These are phyloP conservation scores for Argynnis bischoffii DNA, from an alignment of 2,888 invertebrate genomes.

Conservation along the genomic window DNA sequence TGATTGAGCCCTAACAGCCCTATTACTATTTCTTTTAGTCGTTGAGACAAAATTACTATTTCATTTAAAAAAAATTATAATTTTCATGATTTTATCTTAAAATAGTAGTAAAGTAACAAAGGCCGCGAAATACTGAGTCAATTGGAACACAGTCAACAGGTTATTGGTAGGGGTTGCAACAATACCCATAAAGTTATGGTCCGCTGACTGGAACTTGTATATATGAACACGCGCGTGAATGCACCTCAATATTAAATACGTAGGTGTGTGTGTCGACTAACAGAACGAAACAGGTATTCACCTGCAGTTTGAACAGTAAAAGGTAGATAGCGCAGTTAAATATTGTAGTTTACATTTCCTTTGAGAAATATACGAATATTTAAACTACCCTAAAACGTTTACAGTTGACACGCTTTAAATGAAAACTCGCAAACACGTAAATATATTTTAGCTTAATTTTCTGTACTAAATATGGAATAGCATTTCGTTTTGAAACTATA, in stretches of 20 bases:
- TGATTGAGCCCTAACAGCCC: too few relatives aligned
- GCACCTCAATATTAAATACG: constrained; percentile 34
- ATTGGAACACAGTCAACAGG: constrained; percentile 40
- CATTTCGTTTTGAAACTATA: neutral
- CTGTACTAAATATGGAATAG: neutral
- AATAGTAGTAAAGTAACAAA: neutral
- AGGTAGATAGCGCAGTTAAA: constrained; percentile 6
- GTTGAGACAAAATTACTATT: too few relatives aligned
- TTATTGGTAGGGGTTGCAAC: constrained; percentile 58
- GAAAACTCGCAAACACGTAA: neutral
- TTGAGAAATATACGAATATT: constrained; percentile 16
- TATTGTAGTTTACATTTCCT: constrained; percentile 13
- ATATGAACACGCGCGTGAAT: constrained; percentile 45
- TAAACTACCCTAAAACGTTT: neutral
- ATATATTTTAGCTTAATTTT: constrained; percentile 4
- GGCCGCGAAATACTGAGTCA: constrained; percentile 1
- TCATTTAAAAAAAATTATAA: too few relatives aligned
- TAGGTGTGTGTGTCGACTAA: constrained; percentile 32
- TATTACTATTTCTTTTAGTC: too few relatives aligned
- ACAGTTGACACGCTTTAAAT: neutral
- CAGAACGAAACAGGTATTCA: constrained; percentile 14
- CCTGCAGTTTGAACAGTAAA: neutral
- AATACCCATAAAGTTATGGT: constrained; percentile 63
- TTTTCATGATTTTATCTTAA: neutral
- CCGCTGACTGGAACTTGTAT: constrained; percentile 62